A percentile compares a stretch with the other conserved stretches of the same genome.
These are phyloP conservation scores for Notolabrus celidotus DNA, from an alignment of 2,797 vertebrate species.

Conservation along the genomic window DNA sequence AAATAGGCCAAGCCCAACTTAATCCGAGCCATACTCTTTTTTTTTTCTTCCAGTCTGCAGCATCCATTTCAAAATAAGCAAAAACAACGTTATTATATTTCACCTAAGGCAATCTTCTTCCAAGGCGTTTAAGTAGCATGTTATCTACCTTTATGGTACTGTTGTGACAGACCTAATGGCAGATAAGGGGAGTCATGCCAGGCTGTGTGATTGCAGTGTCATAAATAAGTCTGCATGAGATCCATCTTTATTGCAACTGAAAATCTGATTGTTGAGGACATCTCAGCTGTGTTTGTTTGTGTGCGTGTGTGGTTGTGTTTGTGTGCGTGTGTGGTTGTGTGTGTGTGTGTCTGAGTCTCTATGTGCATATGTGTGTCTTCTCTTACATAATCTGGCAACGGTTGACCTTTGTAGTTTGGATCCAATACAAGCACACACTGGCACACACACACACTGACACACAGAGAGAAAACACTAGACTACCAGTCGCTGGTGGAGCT, in stretches of 20 bases:
- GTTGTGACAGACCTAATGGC: conserved; percentile 32
- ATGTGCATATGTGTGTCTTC: conserved; percentile 30
- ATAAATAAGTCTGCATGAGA: conserved; percentile 21
- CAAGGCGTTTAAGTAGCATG: not conserved
- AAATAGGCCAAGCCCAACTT: conserved; percentile 54
- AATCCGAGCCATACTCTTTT: conserved; percentile 17
- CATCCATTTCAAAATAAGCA: not conserved
- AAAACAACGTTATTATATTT: not conserved
- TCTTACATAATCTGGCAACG: conserved; percentile 55
- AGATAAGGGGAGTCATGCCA: conserved; percentile 13
- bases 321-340: too few species aligned
- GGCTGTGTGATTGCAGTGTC: conserved; percentile 5
- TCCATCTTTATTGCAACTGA: conserved; percentile 24
- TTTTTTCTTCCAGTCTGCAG: not conserved
- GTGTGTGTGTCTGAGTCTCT: conserved; percentile 11
- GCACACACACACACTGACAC: conserved; percentile 15
- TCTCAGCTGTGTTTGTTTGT: conserved; percentile 26
- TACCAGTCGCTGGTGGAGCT: conserved; percentile 3
- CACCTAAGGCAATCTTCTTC: not conserved
- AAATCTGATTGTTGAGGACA: conserved; percentile 30
- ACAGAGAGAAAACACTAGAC: conserved; percentile 14
- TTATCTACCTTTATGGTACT: not conserved
- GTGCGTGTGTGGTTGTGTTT: conserved; percentile 30
- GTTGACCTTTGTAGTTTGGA: conserved; percentile 66
- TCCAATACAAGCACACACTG: conserved; percentile 24